Percentiles rank a stretch among this genome's conserved stretches.
Evolutionary conservation across 2,797 vertebrate genomes (phyloP).

Genomic region (Phoeniculus purpureus): DNA sequence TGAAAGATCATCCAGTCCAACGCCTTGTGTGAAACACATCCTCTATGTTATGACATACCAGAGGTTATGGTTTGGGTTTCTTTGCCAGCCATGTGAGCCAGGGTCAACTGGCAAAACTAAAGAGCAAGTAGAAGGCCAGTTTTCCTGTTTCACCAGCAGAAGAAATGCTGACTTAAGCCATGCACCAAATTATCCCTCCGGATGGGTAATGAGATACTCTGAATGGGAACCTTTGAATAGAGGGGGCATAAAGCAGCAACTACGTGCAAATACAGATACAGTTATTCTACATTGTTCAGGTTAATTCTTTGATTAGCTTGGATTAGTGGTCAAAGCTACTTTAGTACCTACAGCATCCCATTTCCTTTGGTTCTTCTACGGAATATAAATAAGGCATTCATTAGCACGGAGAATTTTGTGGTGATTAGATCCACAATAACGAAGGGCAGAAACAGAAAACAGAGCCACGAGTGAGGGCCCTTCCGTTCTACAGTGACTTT

Average conservation of each 20-base stretch:
- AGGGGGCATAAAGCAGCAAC: not conserved
- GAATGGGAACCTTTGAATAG: not conserved
- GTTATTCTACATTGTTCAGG: not conserved
- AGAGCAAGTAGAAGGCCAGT: not conserved
- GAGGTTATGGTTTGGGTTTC: not conserved
- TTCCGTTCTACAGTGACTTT: not conserved
- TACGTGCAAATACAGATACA: not conserved
- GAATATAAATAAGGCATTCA: not conserved
- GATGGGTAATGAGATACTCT: not conserved
- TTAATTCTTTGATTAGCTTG: not conserved
- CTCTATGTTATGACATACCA: not conserved
- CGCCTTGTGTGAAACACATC: not conserved
- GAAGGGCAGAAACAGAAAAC: not conserved
- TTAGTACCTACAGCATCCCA: not conserved
- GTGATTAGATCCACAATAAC: not conserved
- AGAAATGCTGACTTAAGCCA: not conserved
- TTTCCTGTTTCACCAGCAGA: not conserved
- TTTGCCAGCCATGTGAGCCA: not conserved
- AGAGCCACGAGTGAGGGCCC: not conserved
- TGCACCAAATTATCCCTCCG: not conserved
- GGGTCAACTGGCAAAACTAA: not conserved
- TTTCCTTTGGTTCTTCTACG: not conserved
- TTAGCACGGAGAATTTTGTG: not conserved
- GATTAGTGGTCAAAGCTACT: not conserved
- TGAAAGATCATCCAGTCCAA: too few species aligned